A percentile compares a stretch with the other conserved stretches of the same genome.
These are phyloP conservation scores for Creontiades dilutus DNA, from an alignment of 2,888 invertebrate species.

Conservation along the genomic window DNA sequence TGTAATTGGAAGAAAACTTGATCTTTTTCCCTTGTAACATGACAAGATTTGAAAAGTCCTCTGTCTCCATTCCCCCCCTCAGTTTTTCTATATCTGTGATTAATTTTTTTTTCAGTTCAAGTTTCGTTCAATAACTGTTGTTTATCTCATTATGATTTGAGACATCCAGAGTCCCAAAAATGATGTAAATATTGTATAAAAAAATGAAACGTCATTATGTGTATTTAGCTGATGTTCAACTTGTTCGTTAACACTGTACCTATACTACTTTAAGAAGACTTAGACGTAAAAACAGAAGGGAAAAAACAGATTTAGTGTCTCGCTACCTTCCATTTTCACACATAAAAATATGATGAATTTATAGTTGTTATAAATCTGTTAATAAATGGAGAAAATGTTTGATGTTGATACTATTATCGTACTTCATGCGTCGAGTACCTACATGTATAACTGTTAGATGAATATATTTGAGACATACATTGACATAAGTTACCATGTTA, in stretches of 20 bases:
- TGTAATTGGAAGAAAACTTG: neutral
- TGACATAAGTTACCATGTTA: conserved; percentile 67
- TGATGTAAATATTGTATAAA: conserved; percentile 25
- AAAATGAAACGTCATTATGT: neutral
- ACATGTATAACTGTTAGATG: conserved; percentile 39
- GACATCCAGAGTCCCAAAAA: conserved; percentile 3
- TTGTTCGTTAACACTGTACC: conserved; percentile 12
- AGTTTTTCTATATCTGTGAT: conserved; percentile 54
- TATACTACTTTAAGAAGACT: conserved; percentile 48
- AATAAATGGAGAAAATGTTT: conserved; percentile 31
- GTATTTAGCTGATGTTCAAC: conserved; percentile 11
- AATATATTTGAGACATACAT: conserved; percentile 62
- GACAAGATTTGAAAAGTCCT: conserved; percentile 58
- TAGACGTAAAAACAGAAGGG: conserved; percentile 13
- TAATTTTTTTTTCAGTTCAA: conserved; percentile 29
- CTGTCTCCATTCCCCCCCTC: conserved; percentile 25
- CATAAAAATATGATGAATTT: conserved; percentile 20
- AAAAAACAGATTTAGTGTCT: conserved; percentile 55
- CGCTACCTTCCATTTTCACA: conserved; percentile 62
- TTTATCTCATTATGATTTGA: conserved; percentile 3
- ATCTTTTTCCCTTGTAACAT: conserved; percentile 42
- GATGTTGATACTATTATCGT: conserved; percentile 42
- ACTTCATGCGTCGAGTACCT: conserved; percentile 16
- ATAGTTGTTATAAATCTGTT: conserved; percentile 46
- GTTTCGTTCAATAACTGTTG: neutral